Evolutionary conservation across 2,113 vertebrate genomes (phyloP).

Genomic region (Poeciliopsis occidentalis): DNA sequence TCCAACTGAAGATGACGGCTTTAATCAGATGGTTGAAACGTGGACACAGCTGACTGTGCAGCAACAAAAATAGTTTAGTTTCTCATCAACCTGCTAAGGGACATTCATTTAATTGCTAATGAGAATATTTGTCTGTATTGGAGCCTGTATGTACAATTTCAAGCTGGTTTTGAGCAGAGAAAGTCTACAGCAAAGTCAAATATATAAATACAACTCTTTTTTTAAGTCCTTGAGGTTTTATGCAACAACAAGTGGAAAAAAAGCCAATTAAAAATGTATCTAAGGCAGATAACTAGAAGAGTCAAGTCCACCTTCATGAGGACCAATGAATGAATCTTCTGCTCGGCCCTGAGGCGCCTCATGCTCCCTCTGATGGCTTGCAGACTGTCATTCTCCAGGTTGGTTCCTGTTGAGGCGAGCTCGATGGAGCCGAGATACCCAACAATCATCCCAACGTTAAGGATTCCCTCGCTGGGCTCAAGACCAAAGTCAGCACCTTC

Average conservation of each 20-base stretch:
- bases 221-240: no score
- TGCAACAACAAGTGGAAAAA: neutral
- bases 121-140: no score
- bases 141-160: no score
- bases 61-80: neutral
- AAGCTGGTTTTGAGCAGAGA: no score
- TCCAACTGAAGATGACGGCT: no score
- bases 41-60: no score
- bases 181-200: no score
- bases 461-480: constrained; percentile 83
- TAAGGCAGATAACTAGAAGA: neutral
- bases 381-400: constrained; percentile 91
- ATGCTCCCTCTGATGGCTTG: constrained; percentile 97
- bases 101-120: neutral
- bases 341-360: constrained; percentile 93
- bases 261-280: neutral
- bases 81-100: neutral
- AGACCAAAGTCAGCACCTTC: constrained; percentile 79
- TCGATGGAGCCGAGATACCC: constrained; percentile 98
- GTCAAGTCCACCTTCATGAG: constrained; percentile 82
- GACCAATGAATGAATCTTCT: constrained; percentile 94
- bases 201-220: no score
- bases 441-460: constrained; percentile 96
- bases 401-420: constrained; percentile 88
- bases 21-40: no score